These are phyloP conservation scores for Oryzias woworae DNA, from an alignment of 2,113 vertebrate species.

Conservation along the genomic window DNA sequence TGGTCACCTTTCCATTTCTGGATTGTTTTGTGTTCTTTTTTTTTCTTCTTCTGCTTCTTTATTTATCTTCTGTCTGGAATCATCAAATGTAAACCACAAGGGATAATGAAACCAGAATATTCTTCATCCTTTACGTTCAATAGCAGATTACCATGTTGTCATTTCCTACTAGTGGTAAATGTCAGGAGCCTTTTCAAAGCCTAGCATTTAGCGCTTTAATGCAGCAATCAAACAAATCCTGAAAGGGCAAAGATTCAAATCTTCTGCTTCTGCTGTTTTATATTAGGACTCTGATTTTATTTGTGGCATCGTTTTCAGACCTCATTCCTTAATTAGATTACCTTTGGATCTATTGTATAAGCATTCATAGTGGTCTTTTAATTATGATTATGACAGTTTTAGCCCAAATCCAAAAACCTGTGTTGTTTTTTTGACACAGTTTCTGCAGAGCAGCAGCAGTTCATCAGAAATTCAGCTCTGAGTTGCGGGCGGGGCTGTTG, in stretches of 20 bases:
- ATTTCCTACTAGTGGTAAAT: conserved; percentile 7
- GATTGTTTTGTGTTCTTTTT: background rate
- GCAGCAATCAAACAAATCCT: conserved; percentile 21
- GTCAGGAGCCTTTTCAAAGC: conserved; percentile 13
- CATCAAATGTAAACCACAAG: background rate
- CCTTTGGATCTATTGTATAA: too few relatives aligned
- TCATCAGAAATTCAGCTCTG: too few relatives aligned
- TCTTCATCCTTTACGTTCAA: conserved; percentile 5
- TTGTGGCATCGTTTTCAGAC: background rate
- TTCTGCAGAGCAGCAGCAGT: too few relatives aligned
- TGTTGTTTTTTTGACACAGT: too few relatives aligned
- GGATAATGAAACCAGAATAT: background rate
- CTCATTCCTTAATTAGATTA: background rate
- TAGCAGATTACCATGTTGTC: conserved; percentile 3
- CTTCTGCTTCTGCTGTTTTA: background rate
- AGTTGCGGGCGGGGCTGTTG: too few relatives aligned
- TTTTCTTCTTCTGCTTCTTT: background rate
- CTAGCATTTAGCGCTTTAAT: conserved; percentile 12
- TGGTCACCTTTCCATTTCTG: background rate
- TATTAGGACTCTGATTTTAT: background rate
- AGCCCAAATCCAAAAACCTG: too few relatives aligned
- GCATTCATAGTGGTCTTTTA: too few relatives aligned
- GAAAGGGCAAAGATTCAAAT: conserved; percentile 7
- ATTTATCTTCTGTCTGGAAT: background rate
- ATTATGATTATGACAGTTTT: too few relatives aligned